Percentiles rank a stretch among this genome's conserved stretches.
Conservation (phyloP, 2,797 vertebrate species). For the Adrianichthys oophorus region DNA sequence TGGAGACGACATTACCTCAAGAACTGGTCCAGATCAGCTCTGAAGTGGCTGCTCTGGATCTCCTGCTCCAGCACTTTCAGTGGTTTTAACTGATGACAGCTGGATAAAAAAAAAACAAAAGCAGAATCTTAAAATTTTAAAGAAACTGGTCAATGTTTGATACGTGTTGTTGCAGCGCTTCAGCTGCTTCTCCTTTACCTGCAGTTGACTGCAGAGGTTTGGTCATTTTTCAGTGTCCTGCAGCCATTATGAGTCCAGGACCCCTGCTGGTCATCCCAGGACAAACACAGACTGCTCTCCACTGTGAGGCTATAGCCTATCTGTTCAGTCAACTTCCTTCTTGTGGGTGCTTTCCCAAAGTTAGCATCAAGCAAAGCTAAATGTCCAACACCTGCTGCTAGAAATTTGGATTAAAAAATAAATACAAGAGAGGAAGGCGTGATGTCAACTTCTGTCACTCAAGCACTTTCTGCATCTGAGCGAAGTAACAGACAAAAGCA, state of each 20-base stretch:
- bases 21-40: constrained; percentile 55
- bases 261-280: constrained; percentile 70
- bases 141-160: neutral
- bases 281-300: constrained; percentile 75
- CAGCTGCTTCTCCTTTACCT: constrained; percentile 68
- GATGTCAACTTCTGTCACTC: too few species aligned
- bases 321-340: constrained; percentile 52
- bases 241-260: constrained; percentile 71
- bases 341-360: constrained; percentile 62
- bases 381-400: constrained; percentile 71
- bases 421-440: too few species aligned
- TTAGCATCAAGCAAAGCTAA: constrained; percentile 80
- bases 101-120: constrained; percentile 47
- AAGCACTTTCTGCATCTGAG: too few species aligned
- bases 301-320: constrained; percentile 77
- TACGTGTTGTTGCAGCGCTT: neutral
- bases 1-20: constrained; percentile 61
- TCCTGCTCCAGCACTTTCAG: constrained; percentile 65
- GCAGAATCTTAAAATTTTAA: neutral
- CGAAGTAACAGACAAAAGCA: too few species aligned
- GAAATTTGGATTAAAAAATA: neutral
- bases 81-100: constrained; percentile 71
- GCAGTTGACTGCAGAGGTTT: constrained; percentile 72
- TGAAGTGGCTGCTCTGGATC: constrained; percentile 58
- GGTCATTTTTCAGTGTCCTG: constrained; percentile 52